A percentile compares a stretch with the other conserved stretches of the same genome.
Conservation (phyloP, 1,140 invertebrate species). For the Diorhabda elongata region DNA sequence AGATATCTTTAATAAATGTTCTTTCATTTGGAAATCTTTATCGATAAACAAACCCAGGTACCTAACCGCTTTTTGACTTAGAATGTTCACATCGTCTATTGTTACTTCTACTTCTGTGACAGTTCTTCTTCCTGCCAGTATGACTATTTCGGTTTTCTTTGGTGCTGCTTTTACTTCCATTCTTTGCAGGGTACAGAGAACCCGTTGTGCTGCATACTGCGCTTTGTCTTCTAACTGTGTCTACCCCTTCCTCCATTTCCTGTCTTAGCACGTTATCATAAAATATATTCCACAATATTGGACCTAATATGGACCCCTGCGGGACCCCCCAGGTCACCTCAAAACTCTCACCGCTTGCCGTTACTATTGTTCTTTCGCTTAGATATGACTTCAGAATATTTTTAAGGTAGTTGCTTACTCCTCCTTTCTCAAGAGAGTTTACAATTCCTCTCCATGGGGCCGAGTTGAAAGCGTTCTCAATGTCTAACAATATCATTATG, state of each 20-base stretch:
- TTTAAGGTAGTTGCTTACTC: constrained; percentile 13
- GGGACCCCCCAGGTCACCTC: constrained; percentile 35
- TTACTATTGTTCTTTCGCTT: constrained; percentile 11
- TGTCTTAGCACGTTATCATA: constrained; percentile 35
- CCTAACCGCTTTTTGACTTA: not conserved
- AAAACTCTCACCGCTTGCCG: not conserved
- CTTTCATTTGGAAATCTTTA: constrained; percentile 6
- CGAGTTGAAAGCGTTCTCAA: constrained; percentile 33
- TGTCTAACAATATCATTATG: constrained; percentile 26
- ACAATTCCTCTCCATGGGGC: constrained; percentile 23
- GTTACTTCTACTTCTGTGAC: not conserved
- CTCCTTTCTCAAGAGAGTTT: constrained; percentile 4
- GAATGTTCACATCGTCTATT: not conserved
- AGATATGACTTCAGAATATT: constrained; percentile 19
- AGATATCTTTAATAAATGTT: not conserved
- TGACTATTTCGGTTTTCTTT: constrained; percentile 3
- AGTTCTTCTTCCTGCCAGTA: not conserved
- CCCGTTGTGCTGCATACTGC: not conserved
- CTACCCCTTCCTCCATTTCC: constrained; percentile 22
- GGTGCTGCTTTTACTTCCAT: not conserved
- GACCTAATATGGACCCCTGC: constrained; percentile 43
- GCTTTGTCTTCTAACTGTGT: constrained; percentile 16
- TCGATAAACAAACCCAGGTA: constrained; percentile 11
- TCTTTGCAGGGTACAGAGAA: constrained; percentile 11
- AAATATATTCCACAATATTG: constrained; percentile 39